phyloP scores from a whole-genome alignment of 2,113 vertebrate species.

The Aegotheles bennettii region DNA sequence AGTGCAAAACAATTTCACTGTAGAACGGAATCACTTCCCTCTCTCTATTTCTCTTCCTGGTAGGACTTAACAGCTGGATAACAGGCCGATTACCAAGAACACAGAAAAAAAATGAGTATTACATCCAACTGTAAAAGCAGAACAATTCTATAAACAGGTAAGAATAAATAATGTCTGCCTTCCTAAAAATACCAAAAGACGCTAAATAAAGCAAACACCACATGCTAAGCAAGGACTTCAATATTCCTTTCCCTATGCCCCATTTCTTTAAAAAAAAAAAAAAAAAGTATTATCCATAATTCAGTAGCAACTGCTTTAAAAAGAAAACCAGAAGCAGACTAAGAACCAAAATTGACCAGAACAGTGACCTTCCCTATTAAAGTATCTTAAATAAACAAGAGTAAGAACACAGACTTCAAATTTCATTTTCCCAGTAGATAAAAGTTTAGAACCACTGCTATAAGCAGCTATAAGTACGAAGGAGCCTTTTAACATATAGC shows the following conservation, averaged over 20 bases:
- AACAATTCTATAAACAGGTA: neutral
- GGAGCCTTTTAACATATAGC: neutral
- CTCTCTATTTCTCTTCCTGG: neutral
- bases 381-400: neutral
- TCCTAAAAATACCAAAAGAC: neutral
- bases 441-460: neutral
- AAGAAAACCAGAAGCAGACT: neutral
- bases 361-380: neutral
- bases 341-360: neutral
- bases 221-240: neutral
- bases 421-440: neutral
- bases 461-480: neutral
- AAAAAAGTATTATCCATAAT: neutral
- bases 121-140: neutral
- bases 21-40: neutral
- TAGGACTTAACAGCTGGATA: neutral
- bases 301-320: neutral
- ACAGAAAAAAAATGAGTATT: neutral
- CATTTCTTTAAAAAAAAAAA: neutral
- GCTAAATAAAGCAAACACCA: neutral
- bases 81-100: neutral
- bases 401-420: neutral
- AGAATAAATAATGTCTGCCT: neutral
- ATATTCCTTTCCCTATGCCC: neutral
- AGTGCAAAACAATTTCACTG: neutral